Evolutionary conservation across 2,888 invertebrate genomes (phyloP).

Genomic region (Dyspetes luteomarginatus): DNA sequence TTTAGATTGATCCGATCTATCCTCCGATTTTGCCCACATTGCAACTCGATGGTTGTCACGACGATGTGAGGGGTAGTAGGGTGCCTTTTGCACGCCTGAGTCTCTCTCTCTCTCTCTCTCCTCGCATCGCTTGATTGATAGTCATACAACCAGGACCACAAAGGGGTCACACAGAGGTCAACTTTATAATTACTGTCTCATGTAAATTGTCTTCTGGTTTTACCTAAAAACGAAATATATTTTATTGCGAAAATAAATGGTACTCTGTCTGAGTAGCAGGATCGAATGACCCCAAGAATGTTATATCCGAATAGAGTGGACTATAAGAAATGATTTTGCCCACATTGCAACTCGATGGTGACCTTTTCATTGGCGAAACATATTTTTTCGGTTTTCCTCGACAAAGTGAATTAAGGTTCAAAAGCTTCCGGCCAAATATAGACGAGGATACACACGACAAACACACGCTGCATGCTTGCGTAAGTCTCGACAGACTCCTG

Average conservation of each 20-base stretch:
- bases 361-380: background rate
- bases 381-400: background rate
- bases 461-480: too few relatives aligned
- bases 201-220: conserved; percentile 35
- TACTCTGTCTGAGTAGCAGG: background rate
- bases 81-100: conserved; percentile 19
- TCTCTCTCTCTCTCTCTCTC: too few relatives aligned
- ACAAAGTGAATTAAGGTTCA: too few relatives aligned
- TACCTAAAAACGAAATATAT: conserved; percentile 8
- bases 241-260: conserved; percentile 21
- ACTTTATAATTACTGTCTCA: background rate
- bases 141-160: conserved; percentile 33
- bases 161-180: background rate
- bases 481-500: too few relatives aligned
- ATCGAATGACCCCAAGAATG: background rate
- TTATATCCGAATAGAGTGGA: too few relatives aligned
- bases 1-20: too few relatives aligned
- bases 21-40: too few relatives aligned
- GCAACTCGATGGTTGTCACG: too few relatives aligned
- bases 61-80: conserved; percentile 30
- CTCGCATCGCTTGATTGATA: conserved; percentile 56
- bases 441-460: too few relatives aligned
- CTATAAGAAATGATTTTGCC: background rate
- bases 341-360: background rate
- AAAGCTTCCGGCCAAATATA: too few relatives aligned